These are phyloP conservation scores for Leptopilina drosophilae DNA, from an alignment of 2,888 invertebrate genomes.

Conservation along the genomic window DNA sequence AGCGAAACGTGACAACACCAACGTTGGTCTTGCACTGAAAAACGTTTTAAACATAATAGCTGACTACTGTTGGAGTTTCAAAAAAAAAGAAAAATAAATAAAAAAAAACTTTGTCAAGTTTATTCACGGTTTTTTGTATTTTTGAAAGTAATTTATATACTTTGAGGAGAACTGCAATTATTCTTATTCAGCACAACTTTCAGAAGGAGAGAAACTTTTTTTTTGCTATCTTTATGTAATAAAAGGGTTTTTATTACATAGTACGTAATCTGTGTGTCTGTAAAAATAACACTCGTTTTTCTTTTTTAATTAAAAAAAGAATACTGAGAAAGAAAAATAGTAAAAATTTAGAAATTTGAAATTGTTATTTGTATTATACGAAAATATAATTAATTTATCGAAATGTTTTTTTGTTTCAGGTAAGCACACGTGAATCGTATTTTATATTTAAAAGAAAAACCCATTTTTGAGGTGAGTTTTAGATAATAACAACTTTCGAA, in stretches of 20 bases:
- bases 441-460: neutral
- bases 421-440: neutral
- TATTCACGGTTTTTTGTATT: slow-evolving; percentile 5
- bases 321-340: neutral
- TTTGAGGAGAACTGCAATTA: neutral
- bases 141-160: slow-evolving; percentile 2
- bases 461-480: neutral
- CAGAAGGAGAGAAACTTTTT: too few relatives aligned
- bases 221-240: too few relatives aligned
- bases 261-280: neutral
- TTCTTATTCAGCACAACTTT: neutral
- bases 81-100: neutral
- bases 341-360: neutral
- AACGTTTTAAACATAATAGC: slow-evolving; percentile 15
- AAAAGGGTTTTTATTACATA: too few relatives aligned
- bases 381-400: neutral
- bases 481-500: neutral
- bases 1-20: slow-evolving; percentile 17
- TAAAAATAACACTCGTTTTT: neutral
- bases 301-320: neutral
- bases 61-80: neutral
- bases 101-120: slow-evolving; percentile 4
- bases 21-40: neutral
- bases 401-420: slow-evolving; percentile 4
- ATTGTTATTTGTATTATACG: neutral